Conservation (phyloP, 2,797 vertebrate genomes). For the Antennarius maculatus region DNA sequence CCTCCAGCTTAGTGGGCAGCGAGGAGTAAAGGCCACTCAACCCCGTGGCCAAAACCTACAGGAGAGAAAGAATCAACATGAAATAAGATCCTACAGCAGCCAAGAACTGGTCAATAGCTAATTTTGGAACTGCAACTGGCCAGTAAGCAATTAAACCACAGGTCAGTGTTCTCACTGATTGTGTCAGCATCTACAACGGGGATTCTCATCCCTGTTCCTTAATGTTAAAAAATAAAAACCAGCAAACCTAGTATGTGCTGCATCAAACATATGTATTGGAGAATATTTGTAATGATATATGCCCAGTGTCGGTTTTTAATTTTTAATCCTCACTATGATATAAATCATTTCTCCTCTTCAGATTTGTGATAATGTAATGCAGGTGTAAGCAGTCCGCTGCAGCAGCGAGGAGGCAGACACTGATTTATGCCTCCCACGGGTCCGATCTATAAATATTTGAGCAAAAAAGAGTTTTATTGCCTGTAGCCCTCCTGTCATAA, state of each 20-base stretch:
- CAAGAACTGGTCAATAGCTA: not conserved
- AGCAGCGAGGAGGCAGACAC: constrained; percentile 4
- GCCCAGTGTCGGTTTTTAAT: constrained; percentile 1
- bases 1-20: constrained; percentile 92
- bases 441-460: constrained; percentile 47
- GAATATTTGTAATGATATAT: not conserved
- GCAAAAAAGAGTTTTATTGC: constrained; percentile 10
- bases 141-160: too few relatives aligned
- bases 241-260: not conserved
- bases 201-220: too few relatives aligned
- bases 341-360: constrained; percentile 19
- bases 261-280: constrained; percentile 34
- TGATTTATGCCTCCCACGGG: constrained; percentile 39
- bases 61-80: not conserved
- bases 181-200: too few relatives aligned
- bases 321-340: constrained; percentile 14
- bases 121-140: not conserved
- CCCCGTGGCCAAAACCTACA: constrained; percentile 94
- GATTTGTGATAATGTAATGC: constrained; percentile 15
- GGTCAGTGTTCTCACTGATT: too few relatives aligned
- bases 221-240: too few relatives aligned
- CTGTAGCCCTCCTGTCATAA: not conserved
- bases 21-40: constrained; percentile 97
- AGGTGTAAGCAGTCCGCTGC: constrained; percentile 21
- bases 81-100: not conserved